Conservation (phyloP, 2,113 vertebrate species). For the Rhinogobius similis region DNA sequence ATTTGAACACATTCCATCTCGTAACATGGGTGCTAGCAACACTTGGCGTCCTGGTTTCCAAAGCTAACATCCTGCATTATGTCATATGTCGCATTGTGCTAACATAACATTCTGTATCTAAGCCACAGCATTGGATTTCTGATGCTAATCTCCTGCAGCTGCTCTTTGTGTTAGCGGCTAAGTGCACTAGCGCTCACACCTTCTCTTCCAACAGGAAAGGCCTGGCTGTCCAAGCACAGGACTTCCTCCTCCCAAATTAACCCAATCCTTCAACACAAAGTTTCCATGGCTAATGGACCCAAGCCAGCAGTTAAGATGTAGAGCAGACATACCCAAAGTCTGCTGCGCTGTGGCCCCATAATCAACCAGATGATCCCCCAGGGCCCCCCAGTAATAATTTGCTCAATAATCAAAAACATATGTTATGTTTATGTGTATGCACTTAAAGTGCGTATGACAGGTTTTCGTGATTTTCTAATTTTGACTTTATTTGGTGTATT, state of each 20-base stretch:
- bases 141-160: constrained; percentile 49
- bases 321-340: too few relatives aligned
- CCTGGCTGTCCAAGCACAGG: constrained; percentile 68
- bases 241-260: constrained; percentile 65
- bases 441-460: too few relatives aligned
- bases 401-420: too few relatives aligned
- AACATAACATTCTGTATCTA: neutral
- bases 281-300: constrained; percentile 62
- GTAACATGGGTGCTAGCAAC: neutral
- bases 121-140: neutral
- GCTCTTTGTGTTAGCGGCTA: constrained; percentile 22
- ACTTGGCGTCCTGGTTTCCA: neutral
- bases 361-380: too few relatives aligned
- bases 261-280: constrained; percentile 47
- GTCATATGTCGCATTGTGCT: neutral
- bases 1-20: too few relatives aligned
- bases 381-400: too few relatives aligned
- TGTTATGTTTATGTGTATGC: too few relatives aligned
- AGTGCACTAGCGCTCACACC: constrained; percentile 61
- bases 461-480: too few relatives aligned
- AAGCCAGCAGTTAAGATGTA: constrained; percentile 35
- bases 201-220: constrained; percentile 72
- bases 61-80: neutral
- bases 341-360: too few relatives aligned
- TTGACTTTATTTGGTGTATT: too few relatives aligned